These are phyloP conservation scores for Catharus fuscescens DNA, from an alignment of 2,113 vertebrate genomes.

Conservation along the genomic window DNA sequence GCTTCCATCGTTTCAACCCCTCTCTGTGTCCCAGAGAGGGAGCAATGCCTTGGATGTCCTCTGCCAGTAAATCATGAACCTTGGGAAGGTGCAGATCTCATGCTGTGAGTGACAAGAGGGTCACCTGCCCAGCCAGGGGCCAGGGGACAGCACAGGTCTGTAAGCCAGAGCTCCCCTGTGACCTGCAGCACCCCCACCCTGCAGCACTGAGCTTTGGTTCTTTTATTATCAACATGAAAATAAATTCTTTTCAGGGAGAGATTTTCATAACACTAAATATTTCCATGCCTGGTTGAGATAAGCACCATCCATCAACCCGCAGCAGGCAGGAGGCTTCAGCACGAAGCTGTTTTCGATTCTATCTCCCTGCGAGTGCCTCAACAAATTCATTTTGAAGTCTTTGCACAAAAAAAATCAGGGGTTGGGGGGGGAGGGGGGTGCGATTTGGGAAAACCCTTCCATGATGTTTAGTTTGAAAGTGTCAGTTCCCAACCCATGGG, in stretches of 20 bases:
- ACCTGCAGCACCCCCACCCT: not conserved
- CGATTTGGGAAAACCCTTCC: not conserved
- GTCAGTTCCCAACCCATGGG: rapidly evolving
- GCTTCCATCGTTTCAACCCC: rapidly evolving
- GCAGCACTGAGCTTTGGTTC: not conserved
- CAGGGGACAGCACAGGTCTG: rapidly evolving
- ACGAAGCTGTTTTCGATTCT: not conserved
- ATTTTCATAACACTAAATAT: not conserved
- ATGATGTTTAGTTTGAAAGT: not conserved
- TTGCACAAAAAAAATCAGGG: not conserved
- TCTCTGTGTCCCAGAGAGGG: not conserved
- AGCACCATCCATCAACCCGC: not conserved
- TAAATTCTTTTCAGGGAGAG: not conserved
- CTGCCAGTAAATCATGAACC: not conserved
- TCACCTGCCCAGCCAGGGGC: not conserved
- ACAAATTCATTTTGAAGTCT: not conserved
- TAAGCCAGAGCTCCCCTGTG: rapidly evolving
- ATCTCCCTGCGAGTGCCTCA: not conserved
- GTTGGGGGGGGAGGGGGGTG: rapidly evolving
- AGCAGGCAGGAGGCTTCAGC: not conserved
- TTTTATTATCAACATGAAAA: not conserved
- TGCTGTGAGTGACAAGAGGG: not conserved
- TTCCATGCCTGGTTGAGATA: not conserved
- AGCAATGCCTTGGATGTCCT: not conserved
- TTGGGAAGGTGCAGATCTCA: not conserved